Base-by-base conservation (phyloP, 2,113 vertebrate species). In the Cyprinodon tularosa region DNA sequence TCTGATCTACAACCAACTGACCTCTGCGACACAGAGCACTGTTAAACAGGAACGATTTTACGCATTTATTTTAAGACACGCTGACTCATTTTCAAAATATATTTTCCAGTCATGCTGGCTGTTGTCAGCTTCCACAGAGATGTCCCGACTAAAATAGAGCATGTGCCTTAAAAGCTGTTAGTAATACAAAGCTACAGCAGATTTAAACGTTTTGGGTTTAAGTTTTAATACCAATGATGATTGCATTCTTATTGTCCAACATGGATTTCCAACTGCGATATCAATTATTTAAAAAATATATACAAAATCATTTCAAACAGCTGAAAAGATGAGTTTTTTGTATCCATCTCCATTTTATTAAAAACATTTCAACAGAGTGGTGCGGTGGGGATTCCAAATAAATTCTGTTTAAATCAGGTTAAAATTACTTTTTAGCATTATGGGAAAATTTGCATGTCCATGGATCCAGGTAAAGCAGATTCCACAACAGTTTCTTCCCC, bases 91-190 rank as follows among this genome's bases (percentile, higher is more conserved):
- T 42, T 39, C 66, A 69, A 15, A 29, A 59, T 74, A 87, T 63
- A 64, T 86, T 89, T 93, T 91, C 92, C 91, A 92, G 89, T 89
- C 89, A 90, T 78, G 79, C 82, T 68, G 62, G 22, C 82, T 65
- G 15, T 5, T 3, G 84, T 86, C 88, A 87, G 66, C 80, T 88
- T 88, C 92, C 84, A 85, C 79, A 81, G 73, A 81, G 50, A 77
- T 68, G 44, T 66, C 13, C 29, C 65, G 79, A 80, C 44, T 62
- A 76, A 83, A 88, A 90, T 89, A 92, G 78, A 84, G 45, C 36
- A n/a, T 0, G 44, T 71, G 48, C 40, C 65, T 68, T 4, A 71
- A 71, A 66, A 71, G 15, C 42, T 9, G 53, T 84, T 85, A 89
- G 78, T 81, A 59, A 81, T 70, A 71, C 47, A 74, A 39, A 2